Conservation (phyloP, 2,797 vertebrate genomes). For the Chloroceryle inda region DNA sequence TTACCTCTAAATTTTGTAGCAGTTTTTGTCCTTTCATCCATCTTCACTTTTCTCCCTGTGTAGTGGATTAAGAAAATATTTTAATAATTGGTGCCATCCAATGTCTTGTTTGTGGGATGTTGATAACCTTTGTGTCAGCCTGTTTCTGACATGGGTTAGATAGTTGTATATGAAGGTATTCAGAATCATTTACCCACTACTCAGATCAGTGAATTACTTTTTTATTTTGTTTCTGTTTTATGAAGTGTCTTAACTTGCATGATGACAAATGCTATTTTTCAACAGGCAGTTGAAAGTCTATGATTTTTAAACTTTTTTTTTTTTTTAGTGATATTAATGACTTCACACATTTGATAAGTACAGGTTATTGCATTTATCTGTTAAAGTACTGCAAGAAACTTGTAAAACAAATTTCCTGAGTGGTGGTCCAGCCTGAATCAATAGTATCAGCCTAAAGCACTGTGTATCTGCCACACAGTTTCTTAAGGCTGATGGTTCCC, state of each 20-base stretch:
- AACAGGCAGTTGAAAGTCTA: background rate
- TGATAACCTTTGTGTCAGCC: background rate
- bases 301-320: background rate
- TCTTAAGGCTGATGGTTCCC: background rate
- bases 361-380: background rate
- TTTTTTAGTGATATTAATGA: background rate
- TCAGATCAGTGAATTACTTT: background rate
- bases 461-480: accelerated
- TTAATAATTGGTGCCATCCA: background rate
- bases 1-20: background rate
- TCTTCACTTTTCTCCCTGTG: background rate
- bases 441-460: background rate
- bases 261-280: background rate
- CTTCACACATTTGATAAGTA: background rate
- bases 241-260: background rate
- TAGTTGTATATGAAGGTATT: background rate
- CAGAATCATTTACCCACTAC: background rate
- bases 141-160: accelerated
- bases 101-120: background rate
- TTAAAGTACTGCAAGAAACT: background rate
- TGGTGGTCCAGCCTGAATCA: background rate
- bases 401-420: background rate
- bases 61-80: background rate
- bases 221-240: background rate
- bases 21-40: background rate